A percentile compares a stretch with the other conserved stretches of the same genome.
phyloP scores from a whole-genome alignment of 2,797 vertebrate genomes.

The Sternarchorhynchus goeldii region DNA sequence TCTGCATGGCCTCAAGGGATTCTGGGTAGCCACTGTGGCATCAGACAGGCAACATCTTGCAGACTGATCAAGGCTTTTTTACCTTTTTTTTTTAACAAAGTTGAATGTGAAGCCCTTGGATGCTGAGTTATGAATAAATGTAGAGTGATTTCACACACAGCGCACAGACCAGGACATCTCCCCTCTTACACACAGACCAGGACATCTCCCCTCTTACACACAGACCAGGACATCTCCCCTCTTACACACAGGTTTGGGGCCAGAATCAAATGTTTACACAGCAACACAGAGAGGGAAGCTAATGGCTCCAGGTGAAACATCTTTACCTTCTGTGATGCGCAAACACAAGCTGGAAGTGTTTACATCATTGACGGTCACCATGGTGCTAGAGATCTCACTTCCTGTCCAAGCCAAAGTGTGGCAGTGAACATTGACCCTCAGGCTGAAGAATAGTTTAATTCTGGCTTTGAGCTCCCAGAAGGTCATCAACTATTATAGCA shows the following conservation, averaged over 20 bases:
- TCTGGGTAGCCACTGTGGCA: conserved; percentile 40
- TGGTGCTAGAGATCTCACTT: conserved; percentile 33
- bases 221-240: conserved; percentile 60
- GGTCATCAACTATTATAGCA: background rate
- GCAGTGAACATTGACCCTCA: conserved; percentile 2
- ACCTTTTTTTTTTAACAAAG: too few species aligned
- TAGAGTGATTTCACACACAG: background rate
- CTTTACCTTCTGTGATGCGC: conserved; percentile 39
- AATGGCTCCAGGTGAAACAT: conserved; percentile 62
- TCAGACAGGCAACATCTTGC: background rate
- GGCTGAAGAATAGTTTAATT: background rate
- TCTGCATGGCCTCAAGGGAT: conserved; percentile 15
- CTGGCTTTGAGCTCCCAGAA: conserved; percentile 9
- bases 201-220: too few species aligned
- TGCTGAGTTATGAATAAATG: background rate
- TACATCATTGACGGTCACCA: conserved; percentile 26
- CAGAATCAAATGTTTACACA: conserved; percentile 64
- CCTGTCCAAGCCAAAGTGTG: conserved; percentile 29
- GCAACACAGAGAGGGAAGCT: conserved; percentile 63
- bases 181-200: too few species aligned
- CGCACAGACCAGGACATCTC: too few species aligned
- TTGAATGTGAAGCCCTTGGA: too few species aligned
- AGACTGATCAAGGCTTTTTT: too few species aligned
- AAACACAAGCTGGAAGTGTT: conserved; percentile 47
- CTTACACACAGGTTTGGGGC: conserved; percentile 41